These are phyloP conservation scores for Heliconius hermathena DNA, from an alignment of 1,140 invertebrate genomes.

Conservation along the genomic window DNA sequence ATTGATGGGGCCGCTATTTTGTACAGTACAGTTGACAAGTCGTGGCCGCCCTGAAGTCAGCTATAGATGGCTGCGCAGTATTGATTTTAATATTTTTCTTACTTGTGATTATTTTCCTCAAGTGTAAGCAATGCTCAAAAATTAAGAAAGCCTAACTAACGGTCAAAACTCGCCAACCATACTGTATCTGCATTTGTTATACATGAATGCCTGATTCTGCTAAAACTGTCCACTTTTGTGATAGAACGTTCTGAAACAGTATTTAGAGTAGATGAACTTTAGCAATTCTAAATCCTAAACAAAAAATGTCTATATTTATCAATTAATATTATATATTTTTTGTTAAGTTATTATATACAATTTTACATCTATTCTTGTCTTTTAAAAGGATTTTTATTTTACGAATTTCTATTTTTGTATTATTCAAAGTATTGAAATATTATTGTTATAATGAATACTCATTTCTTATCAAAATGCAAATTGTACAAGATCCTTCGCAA, in stretches of 20 bases:
- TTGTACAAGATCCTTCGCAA: conserved; percentile 5
- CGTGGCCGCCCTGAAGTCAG: too few species aligned
- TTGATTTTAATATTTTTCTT: too few species aligned
- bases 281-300: not conserved
- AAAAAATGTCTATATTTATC: not conserved
- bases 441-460: conserved; percentile 32
- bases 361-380: conserved; percentile 16
- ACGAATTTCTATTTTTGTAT: conserved; percentile 41
- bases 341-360: conserved; percentile 15
- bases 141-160: too few species aligned
- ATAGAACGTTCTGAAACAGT: conserved; percentile 17
- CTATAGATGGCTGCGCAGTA: too few species aligned
- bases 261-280: conserved; percentile 16
- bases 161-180: too few species aligned
- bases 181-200: not conserved
- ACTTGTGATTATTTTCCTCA: too few species aligned
- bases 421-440: conserved; percentile 24
- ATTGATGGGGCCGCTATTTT: too few species aligned
- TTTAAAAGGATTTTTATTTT: conserved; percentile 30
- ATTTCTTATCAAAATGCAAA: conserved; percentile 24
- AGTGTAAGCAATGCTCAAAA: too few species aligned
- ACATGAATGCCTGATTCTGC: conserved; percentile 9
- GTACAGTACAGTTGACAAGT: too few species aligned
- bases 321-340: conserved; percentile 8
- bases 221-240: conserved; percentile 18